A percentile compares a stretch with the other conserved stretches of the same genome.
These are phyloP conservation scores for Eudasyphora cyanicolor DNA, from an alignment of 2,888 invertebrate genomes.

Conservation along the genomic window DNA sequence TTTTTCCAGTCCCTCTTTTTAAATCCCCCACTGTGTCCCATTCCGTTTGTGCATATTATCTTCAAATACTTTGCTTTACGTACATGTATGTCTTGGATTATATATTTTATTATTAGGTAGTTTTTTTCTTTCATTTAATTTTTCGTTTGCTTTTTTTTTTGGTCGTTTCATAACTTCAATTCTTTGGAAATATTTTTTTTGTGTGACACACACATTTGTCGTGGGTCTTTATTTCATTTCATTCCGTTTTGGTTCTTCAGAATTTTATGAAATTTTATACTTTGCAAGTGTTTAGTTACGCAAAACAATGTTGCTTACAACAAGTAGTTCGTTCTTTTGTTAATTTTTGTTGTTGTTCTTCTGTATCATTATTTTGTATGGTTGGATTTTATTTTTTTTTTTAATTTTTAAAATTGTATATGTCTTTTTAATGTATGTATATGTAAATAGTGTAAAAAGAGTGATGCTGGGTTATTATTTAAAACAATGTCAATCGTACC, in stretches of 20 bases:
- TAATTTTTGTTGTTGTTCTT: constrained; percentile 6
- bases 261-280: constrained; percentile 64
- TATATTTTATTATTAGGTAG: neutral
- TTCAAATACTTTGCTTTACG: no score
- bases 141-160: constrained; percentile 33
- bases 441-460: neutral
- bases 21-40: neutral
- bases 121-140: neutral
- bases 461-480: constrained; percentile 4
- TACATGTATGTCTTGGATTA: constrained; percentile 10
- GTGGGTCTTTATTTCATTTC: constrained; percentile 2
- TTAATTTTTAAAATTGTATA: neutral
- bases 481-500: constrained; percentile 42
- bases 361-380: neutral
- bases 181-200: constrained; percentile 53
- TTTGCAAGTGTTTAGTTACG: constrained; percentile 59
- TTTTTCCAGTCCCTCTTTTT: no score
- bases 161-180: constrained; percentile 54
- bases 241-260: constrained; percentile 48
- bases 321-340: neutral
- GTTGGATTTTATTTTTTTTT: constrained; percentile 5
- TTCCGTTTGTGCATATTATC: neutral
- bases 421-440: neutral
- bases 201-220: constrained; percentile 44
- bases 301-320: constrained; percentile 41